A percentile compares a stretch with the other conserved stretches of the same genome.
These are phyloP conservation scores for Leptocoma aspasia DNA, from an alignment of 2,113 vertebrate species.

Conservation along the genomic window DNA sequence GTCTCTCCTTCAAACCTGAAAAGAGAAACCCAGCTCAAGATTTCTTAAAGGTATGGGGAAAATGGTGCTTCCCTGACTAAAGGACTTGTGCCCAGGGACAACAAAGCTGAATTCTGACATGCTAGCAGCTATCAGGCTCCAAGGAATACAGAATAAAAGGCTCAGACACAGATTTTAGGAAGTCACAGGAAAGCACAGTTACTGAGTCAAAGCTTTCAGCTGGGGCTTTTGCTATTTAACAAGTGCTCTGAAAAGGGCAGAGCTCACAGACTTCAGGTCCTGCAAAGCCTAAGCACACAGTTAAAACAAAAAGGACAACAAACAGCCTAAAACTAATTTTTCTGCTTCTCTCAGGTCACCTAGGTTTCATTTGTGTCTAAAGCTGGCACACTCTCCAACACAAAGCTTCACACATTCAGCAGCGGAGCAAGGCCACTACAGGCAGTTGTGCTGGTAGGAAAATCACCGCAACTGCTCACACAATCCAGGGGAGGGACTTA, in stretches of 20 bases:
- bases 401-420: background rate
- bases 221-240: background rate
- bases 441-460: background rate
- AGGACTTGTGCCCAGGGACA: background rate
- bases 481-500: background rate
- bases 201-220: background rate
- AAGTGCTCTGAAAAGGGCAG: background rate
- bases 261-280: background rate
- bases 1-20: background rate
- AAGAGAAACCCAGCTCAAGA: background rate
- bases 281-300: background rate
- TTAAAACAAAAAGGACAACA: background rate
- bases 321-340: background rate
- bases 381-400: background rate
- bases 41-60: background rate
- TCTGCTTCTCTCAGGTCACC: background rate
- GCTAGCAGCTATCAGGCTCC: background rate
- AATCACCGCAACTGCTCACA: background rate
- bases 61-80: background rate
- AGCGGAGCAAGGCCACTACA: background rate
- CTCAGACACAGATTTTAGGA: background rate
- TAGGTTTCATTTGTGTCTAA: background rate
- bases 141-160: background rate
- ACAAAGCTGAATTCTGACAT: background rate
- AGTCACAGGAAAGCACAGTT: background rate